Percentiles rank a stretch among this genome's conserved stretches.
phyloP scores from a whole-genome alignment of 2,797 vertebrate genomes.

The Enteromius mattozi region DNA sequence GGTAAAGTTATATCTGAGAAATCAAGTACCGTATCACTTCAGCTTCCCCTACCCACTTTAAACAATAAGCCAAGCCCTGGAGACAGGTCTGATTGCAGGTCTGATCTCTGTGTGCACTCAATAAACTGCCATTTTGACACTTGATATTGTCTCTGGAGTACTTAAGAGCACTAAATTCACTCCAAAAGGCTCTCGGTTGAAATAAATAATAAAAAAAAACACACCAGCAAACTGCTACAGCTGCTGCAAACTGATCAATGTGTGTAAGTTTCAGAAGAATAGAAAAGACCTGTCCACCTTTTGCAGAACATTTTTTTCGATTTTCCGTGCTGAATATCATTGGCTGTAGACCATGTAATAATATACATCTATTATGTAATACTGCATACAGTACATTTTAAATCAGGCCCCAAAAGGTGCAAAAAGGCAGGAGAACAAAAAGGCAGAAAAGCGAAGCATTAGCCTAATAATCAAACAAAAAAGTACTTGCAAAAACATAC shows the following conservation, averaged over 20 bases:
- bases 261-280: background rate
- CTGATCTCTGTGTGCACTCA: slow-evolving; percentile 31
- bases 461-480: background rate
- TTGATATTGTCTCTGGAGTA: slow-evolving; percentile 33
- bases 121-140: slow-evolving; percentile 24
- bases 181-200: background rate
- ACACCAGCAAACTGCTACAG: background rate
- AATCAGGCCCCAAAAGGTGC: slow-evolving; percentile 41
- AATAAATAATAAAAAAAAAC: background rate
- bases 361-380: background rate
- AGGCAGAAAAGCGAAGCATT: background rate
- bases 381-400: background rate
- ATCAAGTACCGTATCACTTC: slow-evolving; percentile 39
- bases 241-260: background rate
- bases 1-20: slow-evolving; percentile 21
- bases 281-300: background rate
- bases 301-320: background rate
- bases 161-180: background rate
- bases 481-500: background rate
- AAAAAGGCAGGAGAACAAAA: slow-evolving; percentile 12
- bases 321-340: background rate
- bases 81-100: slow-evolving; percentile 25
- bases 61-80: slow-evolving; percentile 32
- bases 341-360: background rate
- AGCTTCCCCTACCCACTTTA: slow-evolving; percentile 10